phyloP scores from a whole-genome alignment of 2,113 vertebrate genomes.

The Trematomus loennbergii region DNA sequence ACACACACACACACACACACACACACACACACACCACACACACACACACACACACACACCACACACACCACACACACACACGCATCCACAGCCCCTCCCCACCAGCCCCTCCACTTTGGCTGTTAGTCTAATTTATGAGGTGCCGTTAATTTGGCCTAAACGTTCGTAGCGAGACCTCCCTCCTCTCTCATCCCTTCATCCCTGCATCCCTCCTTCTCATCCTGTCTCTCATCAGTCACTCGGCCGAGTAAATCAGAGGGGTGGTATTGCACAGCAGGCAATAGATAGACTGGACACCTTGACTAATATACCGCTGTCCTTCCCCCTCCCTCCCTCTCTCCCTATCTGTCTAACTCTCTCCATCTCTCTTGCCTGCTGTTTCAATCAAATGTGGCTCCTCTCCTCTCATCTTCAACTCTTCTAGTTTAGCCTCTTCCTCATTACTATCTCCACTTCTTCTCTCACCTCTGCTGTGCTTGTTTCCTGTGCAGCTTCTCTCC shows the following conservation, averaged over 20 bases:
- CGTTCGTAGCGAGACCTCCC: conserved; percentile 79
- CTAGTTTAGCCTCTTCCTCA: conserved; percentile 27
- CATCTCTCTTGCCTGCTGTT: conserved; percentile 37
- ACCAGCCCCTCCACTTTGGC: conserved; percentile 59
- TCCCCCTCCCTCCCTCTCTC: conserved; percentile 60
- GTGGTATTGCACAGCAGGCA: conserved; percentile 84
- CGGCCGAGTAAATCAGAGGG: conserved; percentile 82
- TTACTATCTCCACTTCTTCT: conserved; percentile 39
- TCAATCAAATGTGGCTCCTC: conserved; percentile 70
- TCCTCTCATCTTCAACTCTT: conserved; percentile 25
- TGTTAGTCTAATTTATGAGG: conserved; percentile 84
- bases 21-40: not conserved
- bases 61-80: conserved; percentile 8
- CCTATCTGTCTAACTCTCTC: conserved; percentile 61
- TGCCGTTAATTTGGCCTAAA: conserved; percentile 84
- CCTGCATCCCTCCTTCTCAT: conserved; percentile 67
- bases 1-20: conserved; percentile 2
- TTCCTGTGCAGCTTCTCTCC: conserved; percentile 20
- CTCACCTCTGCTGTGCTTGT: not conserved
- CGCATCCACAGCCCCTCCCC: conserved; percentile 37
- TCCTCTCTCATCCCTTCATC: conserved; percentile 77
- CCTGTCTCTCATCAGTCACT: conserved; percentile 78
- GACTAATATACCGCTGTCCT: conserved; percentile 80
- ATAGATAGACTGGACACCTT: conserved; percentile 82
- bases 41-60: too few species aligned